Conservation (phyloP, 2,113 vertebrate species). For the Anguilla rostrata region DNA sequence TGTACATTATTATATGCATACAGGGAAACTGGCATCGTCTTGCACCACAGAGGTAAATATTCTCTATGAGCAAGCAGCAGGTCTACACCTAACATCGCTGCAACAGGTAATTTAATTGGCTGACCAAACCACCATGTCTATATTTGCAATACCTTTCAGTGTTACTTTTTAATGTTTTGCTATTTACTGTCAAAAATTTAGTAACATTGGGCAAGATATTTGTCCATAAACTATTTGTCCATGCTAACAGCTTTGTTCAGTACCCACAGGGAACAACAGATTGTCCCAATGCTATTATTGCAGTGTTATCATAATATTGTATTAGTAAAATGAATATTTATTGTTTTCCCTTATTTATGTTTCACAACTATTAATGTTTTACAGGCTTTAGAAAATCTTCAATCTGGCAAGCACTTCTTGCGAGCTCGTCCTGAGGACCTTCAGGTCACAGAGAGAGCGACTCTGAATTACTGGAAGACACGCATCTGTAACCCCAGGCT, state of each 20-base stretch:
- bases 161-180: too few relatives aligned
- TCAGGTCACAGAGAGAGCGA: constrained; percentile 58
- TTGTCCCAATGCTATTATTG: background rate
- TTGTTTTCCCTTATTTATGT: background rate
- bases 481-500: constrained; percentile 61
- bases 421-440: constrained; percentile 50
- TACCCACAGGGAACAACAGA: background rate
- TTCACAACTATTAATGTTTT: background rate
- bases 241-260: too few relatives aligned
- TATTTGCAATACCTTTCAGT: too few relatives aligned
- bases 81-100: constrained; percentile 58
- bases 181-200: background rate
- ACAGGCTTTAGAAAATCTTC: constrained; percentile 65
- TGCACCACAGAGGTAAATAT: constrained; percentile 56
- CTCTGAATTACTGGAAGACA: constrained; percentile 62
- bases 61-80: constrained; percentile 58
- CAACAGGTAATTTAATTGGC: constrained; percentile 49
- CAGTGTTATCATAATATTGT: background rate
- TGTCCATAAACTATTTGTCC: too few relatives aligned
- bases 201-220: background rate
- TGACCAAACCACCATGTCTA: too few relatives aligned
- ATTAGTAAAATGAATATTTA: background rate
- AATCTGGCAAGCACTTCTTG: constrained; percentile 63
- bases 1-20: constrained; percentile 61
- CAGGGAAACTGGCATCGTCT: constrained; percentile 56